Conservation (phyloP, 2,113 vertebrate genomes). For the Thomomys bottae region DNA sequence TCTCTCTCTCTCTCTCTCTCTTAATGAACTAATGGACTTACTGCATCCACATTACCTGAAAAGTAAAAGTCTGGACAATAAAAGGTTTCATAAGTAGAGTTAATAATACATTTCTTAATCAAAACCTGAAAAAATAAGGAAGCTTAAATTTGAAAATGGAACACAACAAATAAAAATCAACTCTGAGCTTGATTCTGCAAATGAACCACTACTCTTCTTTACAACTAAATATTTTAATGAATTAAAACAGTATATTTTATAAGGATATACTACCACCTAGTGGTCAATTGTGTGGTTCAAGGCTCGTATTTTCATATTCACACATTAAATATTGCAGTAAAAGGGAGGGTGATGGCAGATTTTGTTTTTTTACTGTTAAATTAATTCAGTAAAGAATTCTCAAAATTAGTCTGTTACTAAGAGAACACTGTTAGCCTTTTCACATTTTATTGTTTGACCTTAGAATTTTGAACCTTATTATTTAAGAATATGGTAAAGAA, state of each 20-base stretch:
- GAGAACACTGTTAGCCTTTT: neutral
- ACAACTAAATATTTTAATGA: conserved; percentile 28
- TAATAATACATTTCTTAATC: neutral
- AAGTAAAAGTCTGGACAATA: neutral
- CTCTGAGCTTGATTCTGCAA: neutral
- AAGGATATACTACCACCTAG: conserved; percentile 77
- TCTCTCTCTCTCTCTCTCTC: too few relatives aligned
- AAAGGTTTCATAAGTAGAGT: neutral
- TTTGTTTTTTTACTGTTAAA: neutral
- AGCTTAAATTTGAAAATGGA: neutral
- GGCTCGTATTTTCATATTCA: conserved; percentile 1
- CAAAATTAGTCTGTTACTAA: neutral
- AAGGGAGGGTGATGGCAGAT: neutral
- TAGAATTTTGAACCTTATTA: neutral
- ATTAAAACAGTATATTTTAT: neutral
- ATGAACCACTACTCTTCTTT: neutral
- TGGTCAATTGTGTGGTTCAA: conserved; percentile 37
- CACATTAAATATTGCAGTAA: neutral
- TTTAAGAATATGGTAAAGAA: neutral
- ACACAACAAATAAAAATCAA: neutral
- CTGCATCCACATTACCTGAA: neutral
- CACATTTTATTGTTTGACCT: neutral
- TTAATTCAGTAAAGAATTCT: neutral
- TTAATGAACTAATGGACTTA: neutral
- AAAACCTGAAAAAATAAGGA: neutral